Conservation (phyloP, 2,797 vertebrate genomes). For the Coendou prehensilis region DNA sequence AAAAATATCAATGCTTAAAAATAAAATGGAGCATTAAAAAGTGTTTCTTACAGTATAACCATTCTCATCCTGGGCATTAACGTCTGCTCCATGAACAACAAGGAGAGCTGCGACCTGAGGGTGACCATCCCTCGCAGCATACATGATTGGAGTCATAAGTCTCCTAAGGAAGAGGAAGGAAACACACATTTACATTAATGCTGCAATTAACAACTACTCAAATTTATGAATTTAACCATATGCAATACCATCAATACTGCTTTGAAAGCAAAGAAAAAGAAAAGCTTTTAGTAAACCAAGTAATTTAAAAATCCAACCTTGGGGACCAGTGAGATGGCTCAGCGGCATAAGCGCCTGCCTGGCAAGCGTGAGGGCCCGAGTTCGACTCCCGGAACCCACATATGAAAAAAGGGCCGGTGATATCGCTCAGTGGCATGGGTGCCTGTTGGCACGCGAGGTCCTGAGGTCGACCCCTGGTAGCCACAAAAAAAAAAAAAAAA, state of each 20-base stretch:
- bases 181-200: slow-evolving; percentile 47
- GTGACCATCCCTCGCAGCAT: slow-evolving; percentile 92
- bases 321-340: no score
- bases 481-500: no score
- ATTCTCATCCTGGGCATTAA: slow-evolving; percentile 92
- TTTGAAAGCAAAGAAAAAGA: slow-evolving; percentile 69
- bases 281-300: slow-evolving; percentile 46
- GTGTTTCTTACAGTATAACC: slow-evolving; percentile 93
- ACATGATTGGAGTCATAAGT: slow-evolving; percentile 94
- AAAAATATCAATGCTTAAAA: neutral
- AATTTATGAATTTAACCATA: slow-evolving; percentile 44
- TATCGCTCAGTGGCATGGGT: no score
- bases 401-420: no score
- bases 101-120: slow-evolving; percentile 93
- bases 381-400: no score
- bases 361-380: no score
- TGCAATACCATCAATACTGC: neutral
- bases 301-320: slow-evolving; percentile 63
- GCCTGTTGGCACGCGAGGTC: no score
- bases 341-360: no score
- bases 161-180: slow-evolving; percentile 88
- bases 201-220: slow-evolving; percentile 52
- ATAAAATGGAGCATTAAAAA: slow-evolving; percentile 27
- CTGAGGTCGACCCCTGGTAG: no score
- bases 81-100: slow-evolving; percentile 92